Evolutionary conservation across 2,888 invertebrate genomes (phyloP), one percentile per base, ranked within the genome.

Genomic region (Odontocerum albicorne): DNA sequence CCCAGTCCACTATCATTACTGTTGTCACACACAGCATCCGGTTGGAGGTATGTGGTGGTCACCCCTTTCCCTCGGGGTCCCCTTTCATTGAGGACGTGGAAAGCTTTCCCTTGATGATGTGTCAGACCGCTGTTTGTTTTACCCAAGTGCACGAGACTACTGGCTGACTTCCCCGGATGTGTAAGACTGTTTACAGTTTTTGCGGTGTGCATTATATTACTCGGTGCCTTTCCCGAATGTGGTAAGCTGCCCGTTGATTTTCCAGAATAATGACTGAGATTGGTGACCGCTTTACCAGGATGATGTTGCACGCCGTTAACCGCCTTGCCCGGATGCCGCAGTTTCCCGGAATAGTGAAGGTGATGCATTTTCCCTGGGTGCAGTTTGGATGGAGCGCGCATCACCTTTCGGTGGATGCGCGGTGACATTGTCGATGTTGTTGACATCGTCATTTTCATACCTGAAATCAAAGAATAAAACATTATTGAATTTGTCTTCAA

Each of bases 1-100:
- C 92, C 92, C 63, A 92, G 81, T 21, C 92, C 92, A 63, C 92
- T 92, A 73, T 93, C 93, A 76, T 91, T 92, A 60, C 92, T 92
- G 73, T 90, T 92, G 70, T 92, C 92, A 70, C 90, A 90, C 33
- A 79, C 64, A 43, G 51, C 43, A 19, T 44, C 51, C 4, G 43
- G 51, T 16, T 44, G 44, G 36, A 36, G 49, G 4, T 43, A 32
- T 8, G 32, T 21, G 19, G 12, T 22, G 12, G 39, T 20, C 60
- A 72, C 72, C 67, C 76, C 69, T 65, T 76, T 77, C 61, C 74
- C 75, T 6, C 49, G 42, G 4, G 12, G 16, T 10, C 1, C 15
- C 22, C 13, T 36, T 19, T 8, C 21, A 10, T 10, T 19, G 38
- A 44, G 43, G 8, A 10, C 17, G 20, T 40, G 42, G 13, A 19